Base-by-base conservation (phyloP, 1,140 invertebrate species). In the Apis laboriosa region DNA sequence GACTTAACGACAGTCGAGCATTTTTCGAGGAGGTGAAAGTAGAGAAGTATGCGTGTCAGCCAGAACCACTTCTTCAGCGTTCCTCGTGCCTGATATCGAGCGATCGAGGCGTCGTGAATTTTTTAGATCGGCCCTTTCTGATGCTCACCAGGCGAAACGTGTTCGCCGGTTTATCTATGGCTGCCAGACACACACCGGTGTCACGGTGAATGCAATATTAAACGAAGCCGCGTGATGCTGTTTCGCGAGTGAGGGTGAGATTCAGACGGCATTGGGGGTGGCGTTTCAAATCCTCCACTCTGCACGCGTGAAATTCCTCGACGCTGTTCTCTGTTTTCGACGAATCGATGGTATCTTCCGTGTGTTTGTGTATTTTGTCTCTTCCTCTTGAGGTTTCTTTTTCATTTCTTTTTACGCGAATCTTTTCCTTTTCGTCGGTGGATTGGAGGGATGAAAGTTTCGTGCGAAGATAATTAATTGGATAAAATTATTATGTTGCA, bases 11-110 rank as follows among this genome's bases (percentile, higher is more conserved):
- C 77, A 74, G 80, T 77, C 74, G 80, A 82, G 80, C 77, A 56
- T 82, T 82, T 82, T 43, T 77, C 74, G 80, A 82, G 80, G 80
- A 82, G 80, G 80, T 82, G 80, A 77, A 77, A 77, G 80, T 82
- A 55, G 80, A 77, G 79, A 81, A 28, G 61, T 72, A 55, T 60
- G 79, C 79, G 79, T 67, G 79, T 1, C 55, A 66, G 49, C 13
- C 58, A 43, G 34, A 43, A 43, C 5, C 34, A 5, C 5, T 43
- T 51, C 28, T 17, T 9, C 34, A 13, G 17, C 55, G 56, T 21
- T 58, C 76, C 43, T 51, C n/a, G 43, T 28, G 21, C 17, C 58
- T 55, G 73, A 61, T 82, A 82, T 82, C 80, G 80, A 82, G 73
- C 80, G 80, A 82, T 82, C 80, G 80, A 68, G 74, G 73, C 74